Percentiles rank a stretch among this genome's conserved stretches.
Evolutionary conservation across 1,140 invertebrate genomes (phyloP).

Genomic region (Drusus annulatus): DNA sequence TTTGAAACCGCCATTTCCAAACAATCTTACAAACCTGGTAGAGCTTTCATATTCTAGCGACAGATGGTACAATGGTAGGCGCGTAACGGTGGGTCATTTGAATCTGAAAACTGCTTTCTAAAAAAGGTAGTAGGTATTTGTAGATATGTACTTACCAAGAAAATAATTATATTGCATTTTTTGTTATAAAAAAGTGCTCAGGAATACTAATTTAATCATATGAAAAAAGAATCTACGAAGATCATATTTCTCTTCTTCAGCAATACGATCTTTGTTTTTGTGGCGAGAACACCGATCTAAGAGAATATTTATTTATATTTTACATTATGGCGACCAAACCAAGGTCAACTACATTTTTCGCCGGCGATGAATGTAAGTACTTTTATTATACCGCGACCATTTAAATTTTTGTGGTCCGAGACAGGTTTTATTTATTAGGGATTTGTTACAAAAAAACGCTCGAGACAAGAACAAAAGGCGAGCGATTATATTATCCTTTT

Average conservation of each 20-base stretch:
- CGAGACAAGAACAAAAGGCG: constrained; percentile 47
- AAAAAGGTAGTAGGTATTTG: too few species aligned
- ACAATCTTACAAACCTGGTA: constrained; percentile 49
- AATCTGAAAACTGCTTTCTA: neutral
- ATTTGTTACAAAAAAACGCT: constrained; percentile 50
- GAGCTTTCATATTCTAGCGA: neutral
- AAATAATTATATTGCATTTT: too few species aligned
- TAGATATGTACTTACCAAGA: too few species aligned
- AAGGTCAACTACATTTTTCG: constrained; percentile 59
- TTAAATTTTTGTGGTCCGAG: constrained; percentile 53
- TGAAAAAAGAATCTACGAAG: too few species aligned
- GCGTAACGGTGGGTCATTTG: neutral
- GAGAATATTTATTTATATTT: constrained; percentile 23
- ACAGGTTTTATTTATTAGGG: constrained; percentile 57
- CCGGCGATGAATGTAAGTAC: constrained; percentile 38
- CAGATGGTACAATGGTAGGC: neutral
- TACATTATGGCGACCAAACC: constrained; percentile 42
- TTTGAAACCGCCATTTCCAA: constrained; percentile 55
- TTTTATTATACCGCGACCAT: constrained; percentile 50
- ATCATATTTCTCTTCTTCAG: too few species aligned
- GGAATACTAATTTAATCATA: too few species aligned
- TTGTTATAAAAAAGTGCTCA: too few species aligned
- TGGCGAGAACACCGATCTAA: too few species aligned
- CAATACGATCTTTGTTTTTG: neutral
- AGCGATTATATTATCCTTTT: constrained; percentile 2